phyloP scores from a whole-genome alignment of 92 coral and sea anemone genomes.

The Isaurus tuberculatus region DNA sequence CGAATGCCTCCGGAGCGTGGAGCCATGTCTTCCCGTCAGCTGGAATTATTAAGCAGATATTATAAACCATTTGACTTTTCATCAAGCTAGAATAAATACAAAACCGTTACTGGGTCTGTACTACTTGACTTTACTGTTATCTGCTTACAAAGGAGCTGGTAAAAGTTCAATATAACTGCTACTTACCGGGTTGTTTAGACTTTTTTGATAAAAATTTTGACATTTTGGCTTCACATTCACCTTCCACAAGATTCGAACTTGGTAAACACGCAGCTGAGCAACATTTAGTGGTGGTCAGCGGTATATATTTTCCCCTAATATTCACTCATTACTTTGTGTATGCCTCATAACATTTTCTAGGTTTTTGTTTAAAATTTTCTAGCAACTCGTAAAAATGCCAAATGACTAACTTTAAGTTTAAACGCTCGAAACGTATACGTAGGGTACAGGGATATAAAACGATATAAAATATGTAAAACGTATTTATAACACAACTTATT shows the following conservation, averaged over 20 bases:
- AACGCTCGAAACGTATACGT: too few relatives aligned
- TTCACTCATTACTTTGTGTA: too few relatives aligned
- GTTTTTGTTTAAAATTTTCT: too few relatives aligned
- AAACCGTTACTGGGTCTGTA: neutral
- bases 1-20: slow-evolving; percentile 84
- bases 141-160: neutral
- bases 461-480: too few relatives aligned
- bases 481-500: too few relatives aligned
- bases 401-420: too few relatives aligned
- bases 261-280: slow-evolving; percentile 5
- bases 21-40: slow-evolving; percentile 85
- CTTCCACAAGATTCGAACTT: neutral
- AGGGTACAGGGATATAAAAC: too few relatives aligned
- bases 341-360: too few relatives aligned
- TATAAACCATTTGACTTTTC: neutral
- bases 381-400: too few relatives aligned
- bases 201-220: slow-evolving; percentile 72
- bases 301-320: too few relatives aligned
- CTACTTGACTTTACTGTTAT: neutral
- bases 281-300: too few relatives aligned
- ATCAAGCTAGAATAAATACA: neutral
- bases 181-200: slow-evolving; percentile 71
- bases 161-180: neutral
- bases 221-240: slow-evolving; percentile 34
- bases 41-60: neutral